Conservation (phyloP, 1,140 invertebrate genomes). For the Philaenus spumarius region DNA sequence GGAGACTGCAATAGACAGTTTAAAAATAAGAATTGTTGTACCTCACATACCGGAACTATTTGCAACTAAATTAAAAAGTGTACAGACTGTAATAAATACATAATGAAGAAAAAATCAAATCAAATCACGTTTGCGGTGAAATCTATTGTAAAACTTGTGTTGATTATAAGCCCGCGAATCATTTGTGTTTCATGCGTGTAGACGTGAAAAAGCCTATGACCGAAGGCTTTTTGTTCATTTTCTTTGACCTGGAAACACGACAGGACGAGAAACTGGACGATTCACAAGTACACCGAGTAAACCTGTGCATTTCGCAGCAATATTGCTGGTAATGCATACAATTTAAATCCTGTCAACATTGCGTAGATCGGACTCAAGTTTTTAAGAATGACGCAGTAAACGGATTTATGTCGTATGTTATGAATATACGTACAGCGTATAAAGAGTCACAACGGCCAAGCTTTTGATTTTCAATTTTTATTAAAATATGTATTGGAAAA, state of each 20-base stretch:
- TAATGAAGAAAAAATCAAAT: neutral
- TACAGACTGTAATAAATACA: neutral
- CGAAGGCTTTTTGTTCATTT: neutral
- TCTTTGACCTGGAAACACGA: conserved; percentile 9
- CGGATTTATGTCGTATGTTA: conserved; percentile 1
- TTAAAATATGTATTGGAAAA: conserved; percentile 21
- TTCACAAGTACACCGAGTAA: neutral
- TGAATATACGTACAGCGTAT: neutral
- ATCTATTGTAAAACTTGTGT: neutral
- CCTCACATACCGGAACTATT: neutral
- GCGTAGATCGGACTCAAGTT: neutral
- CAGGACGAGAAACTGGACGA: neutral
- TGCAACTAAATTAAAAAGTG: neutral
- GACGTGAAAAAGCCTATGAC: neutral
- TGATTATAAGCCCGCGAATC: neutral
- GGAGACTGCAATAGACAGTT: neutral
- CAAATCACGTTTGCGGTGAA: neutral
- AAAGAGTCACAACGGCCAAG: conserved; percentile 25
- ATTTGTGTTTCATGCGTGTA: neutral
- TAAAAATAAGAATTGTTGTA: neutral
- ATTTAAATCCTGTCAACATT: neutral
- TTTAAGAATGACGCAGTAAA: neutral
- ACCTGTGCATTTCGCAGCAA: neutral
- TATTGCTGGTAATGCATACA: conserved; percentile 6
- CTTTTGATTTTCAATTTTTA: conserved; percentile 31